Base-by-base conservation (phyloP, 2,888 invertebrate species). In the Napeogenes sylphis region DNA sequence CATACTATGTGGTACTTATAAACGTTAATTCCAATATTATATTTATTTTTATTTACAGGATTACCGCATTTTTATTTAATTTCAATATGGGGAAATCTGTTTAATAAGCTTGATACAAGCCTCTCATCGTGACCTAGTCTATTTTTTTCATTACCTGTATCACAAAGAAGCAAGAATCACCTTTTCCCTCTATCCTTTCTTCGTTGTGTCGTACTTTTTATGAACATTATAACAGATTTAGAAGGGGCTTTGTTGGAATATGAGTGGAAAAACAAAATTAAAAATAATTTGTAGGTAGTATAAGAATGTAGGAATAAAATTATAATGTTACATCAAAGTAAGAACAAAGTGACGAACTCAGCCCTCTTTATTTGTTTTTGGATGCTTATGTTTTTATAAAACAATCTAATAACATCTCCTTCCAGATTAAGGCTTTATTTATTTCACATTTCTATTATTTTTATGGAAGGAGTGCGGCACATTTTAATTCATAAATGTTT, bases 81-180 rank as follows among this genome's bases (percentile, higher is more conserved):
- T 55, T 51, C 45, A 60, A 60, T 57, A 58, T 45, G 35, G 53
- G 51, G 51, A 57, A 59, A 51, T 74, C 73, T 72, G 80, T 77
- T 83, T 85, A 86, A 85, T 85, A 85, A 83, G 83, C 84, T 84
- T 82, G 84, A 76, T 77, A 79, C 73, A 78, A 79, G 75, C 78
- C 72, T 75, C 73, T 81, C 73, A 78, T 76, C 79, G 76, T 80
- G 81, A 81, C 80, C 81, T 81, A 78, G 71, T 69, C 77, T 76
- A 79, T 83, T 83, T 82, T 82, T 85, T 86, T 84, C 82, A 81
- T 84, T 83, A 84, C 80, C 81, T 83, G 80, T 76, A 81, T 80
- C 77, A 80, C 78, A 82, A 84, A 81, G 79, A 77, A 75, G 72
- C 73, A 75, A 79, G 73, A 73, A 72, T 71, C 72, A 70, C 70